Evolutionary conservation across 1,140 invertebrate genomes (phyloP).

Genomic region (Drosophila sulfurigaster): DNA sequence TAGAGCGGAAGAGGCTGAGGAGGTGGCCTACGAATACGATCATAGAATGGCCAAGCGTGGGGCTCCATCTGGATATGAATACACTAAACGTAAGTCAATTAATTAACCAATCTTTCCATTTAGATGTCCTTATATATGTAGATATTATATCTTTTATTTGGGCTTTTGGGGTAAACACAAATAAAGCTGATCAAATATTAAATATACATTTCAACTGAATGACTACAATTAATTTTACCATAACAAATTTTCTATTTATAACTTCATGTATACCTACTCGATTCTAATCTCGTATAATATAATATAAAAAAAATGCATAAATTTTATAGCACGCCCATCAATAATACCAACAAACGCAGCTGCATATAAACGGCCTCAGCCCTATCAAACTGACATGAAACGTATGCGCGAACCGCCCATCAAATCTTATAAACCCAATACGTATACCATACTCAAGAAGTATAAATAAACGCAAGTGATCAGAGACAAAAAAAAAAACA

Average conservation of each 20-base stretch:
- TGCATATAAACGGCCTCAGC: constrained; percentile 77
- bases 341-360: constrained; percentile 80
- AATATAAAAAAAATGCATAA: constrained; percentile 64
- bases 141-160: constrained; percentile 2
- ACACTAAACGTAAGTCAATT: constrained; percentile 70
- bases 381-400: constrained; percentile 80
- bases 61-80: constrained; percentile 66
- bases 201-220: constrained; percentile 15
- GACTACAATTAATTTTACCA: constrained; percentile 34
- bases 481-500: constrained; percentile 11
- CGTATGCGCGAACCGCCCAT: constrained; percentile 78
- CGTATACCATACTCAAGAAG: constrained; percentile 75
- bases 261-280: constrained; percentile 39
- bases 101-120: not conserved
- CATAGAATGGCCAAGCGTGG: constrained; percentile 68
- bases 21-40: constrained; percentile 73
- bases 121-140: not conserved
- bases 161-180: constrained; percentile 5
- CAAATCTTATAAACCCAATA: constrained; percentile 79
- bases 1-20: constrained; percentile 70
- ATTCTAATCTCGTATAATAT: constrained; percentile 49
- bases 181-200: constrained; percentile 38
- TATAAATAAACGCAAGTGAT: constrained; percentile 64
- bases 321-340: constrained; percentile 82
- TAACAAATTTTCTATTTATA: constrained; percentile 46